A percentile compares a stretch with the other conserved stretches of the same genome.
These are phyloP conservation scores for Oncorhynchus tshawytscha DNA, from an alignment of 2,113 vertebrate species.

Conservation along the genomic window DNA sequence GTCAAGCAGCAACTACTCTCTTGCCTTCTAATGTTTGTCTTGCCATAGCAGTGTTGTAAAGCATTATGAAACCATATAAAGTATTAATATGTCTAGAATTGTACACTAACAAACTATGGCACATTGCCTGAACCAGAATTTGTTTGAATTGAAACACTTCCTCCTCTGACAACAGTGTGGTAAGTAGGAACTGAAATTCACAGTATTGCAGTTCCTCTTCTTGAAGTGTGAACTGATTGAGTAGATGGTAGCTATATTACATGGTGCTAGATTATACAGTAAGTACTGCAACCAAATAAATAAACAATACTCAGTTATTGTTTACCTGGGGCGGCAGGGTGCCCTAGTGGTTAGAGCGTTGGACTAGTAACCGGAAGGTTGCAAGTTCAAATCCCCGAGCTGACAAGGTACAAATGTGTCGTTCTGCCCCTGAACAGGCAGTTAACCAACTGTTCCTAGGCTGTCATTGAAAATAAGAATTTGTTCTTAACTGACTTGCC, in stretches of 20 bases:
- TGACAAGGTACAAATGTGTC: no score
- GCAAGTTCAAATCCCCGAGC: no score
- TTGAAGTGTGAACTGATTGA: neutral
- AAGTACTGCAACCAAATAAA: neutral
- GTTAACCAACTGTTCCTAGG: no score
- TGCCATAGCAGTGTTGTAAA: neutral
- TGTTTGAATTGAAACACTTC: neutral
- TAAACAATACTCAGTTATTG: neutral
- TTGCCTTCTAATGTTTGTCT: neutral
- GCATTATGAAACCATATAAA: neutral
- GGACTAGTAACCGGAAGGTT: no score
- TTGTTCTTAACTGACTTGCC: no score
- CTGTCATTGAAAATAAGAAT: no score
- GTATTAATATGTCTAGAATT: neutral
- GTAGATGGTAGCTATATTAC: no score
- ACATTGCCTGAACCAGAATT: neutral
- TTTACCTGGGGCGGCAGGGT: no score
- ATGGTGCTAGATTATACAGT: neutral
- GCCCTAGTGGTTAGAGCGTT: no score
- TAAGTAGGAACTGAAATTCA: neutral
- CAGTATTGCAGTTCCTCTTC: neutral
- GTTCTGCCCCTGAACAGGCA: no score
- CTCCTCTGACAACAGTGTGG: neutral
- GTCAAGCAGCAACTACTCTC: neutral
- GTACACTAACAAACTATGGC: neutral